A percentile compares a stretch with the other conserved stretches of the same genome.
These are phyloP conservation scores for Liopterus haemorrhoidalis DNA, from an alignment of 2,888 invertebrate species.

Conservation along the genomic window DNA sequence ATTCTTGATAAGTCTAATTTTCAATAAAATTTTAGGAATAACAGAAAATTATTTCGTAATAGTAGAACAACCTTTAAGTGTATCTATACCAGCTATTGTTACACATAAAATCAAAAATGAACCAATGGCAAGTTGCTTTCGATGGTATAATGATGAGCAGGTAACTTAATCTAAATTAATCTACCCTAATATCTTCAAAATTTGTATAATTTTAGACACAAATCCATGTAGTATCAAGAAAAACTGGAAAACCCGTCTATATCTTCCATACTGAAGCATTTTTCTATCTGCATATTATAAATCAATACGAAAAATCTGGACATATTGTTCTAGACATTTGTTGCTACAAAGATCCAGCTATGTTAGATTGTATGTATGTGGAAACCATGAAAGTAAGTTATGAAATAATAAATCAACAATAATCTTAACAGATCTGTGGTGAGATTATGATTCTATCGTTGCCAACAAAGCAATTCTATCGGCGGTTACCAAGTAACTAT, in stretches of 20 bases:
- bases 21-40: slow-evolving; percentile 48
- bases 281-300: slow-evolving; percentile 81
- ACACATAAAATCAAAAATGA: slow-evolving; percentile 57
- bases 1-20: slow-evolving; percentile 1
- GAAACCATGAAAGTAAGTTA: slow-evolving; percentile 64
- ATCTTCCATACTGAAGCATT: slow-evolving; percentile 62
- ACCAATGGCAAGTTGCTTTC: slow-evolving; percentile 61
- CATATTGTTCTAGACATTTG: slow-evolving; percentile 74
- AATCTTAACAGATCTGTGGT: too few species aligned
- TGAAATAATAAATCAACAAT: too few species aligned
- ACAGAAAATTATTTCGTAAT: slow-evolving; percentile 83
- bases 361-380: slow-evolving; percentile 81
- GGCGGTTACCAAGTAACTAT: too few species aligned
- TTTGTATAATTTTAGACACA: slow-evolving; percentile 46
- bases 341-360: slow-evolving; percentile 72
- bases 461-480: too few species aligned
- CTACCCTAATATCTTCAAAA: slow-evolving; percentile 6
- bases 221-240: slow-evolving; percentile 50
- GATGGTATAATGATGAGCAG: slow-evolving; percentile 69
- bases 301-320: slow-evolving; percentile 65
- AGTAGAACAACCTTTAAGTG: slow-evolving; percentile 79
- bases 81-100: slow-evolving; percentile 60
- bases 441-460: too few species aligned
- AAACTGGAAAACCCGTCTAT: slow-evolving; percentile 51
- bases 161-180: slow-evolving; percentile 43